These are phyloP conservation scores for Mystacides longicornis DNA, from an alignment of 2,888 invertebrate genomes.

Conservation along the genomic window DNA sequence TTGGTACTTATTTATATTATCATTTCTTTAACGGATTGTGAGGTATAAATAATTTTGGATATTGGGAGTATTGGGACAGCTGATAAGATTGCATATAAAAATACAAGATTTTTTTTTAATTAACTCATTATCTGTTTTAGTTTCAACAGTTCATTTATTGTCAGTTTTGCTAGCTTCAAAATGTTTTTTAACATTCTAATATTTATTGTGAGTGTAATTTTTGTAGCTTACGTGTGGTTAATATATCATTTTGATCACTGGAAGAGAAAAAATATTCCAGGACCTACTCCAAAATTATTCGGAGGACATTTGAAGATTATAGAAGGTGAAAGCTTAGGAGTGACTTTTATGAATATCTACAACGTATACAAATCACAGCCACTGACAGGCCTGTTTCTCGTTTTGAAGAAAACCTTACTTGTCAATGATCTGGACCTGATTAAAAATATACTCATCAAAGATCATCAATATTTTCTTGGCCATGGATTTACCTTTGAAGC, in stretches of 20 bases:
- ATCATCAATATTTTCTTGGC: background rate
- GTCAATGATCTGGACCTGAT: slow-evolving; percentile 1
- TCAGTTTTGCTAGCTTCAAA: background rate
- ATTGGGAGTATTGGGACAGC: no score
- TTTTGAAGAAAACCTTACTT: background rate
- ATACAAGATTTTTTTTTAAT: no score
- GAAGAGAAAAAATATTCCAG: background rate
- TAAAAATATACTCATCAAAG: slow-evolving; percentile 5
- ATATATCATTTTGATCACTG: background rate
- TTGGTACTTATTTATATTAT: no score
- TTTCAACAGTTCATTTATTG: no score
- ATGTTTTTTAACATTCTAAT: background rate
- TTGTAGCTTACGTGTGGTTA: background rate
- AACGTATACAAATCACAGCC: background rate
- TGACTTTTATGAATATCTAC: background rate
- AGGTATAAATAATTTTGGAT: no score
- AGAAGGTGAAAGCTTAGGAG: background rate
- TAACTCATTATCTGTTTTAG: no score
- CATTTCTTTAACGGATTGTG: no score
- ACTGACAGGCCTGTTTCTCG: background rate
- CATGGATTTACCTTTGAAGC: background rate
- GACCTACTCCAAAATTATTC: background rate
- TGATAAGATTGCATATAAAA: no score
- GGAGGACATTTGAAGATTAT: background rate
- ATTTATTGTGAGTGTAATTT: background rate